Percentiles rank a stretch among this genome's conserved stretches.
These are phyloP conservation scores for Xerus inauris DNA, from an alignment of 2,113 vertebrate genomes.

Conservation along the genomic window DNA sequence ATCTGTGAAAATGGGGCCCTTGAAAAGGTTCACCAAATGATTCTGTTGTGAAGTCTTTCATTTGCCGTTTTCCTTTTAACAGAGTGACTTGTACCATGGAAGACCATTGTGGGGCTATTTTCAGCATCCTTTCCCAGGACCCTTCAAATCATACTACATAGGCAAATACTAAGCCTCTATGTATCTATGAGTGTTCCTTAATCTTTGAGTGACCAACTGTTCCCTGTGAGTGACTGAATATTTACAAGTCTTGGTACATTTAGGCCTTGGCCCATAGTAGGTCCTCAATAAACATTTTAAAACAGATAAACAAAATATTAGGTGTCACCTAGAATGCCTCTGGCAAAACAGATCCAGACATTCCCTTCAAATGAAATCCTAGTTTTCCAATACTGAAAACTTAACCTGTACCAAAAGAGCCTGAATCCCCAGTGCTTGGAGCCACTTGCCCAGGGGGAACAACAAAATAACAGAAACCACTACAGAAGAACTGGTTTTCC, in stretches of 20 bases:
- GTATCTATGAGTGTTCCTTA: conserved; percentile 21
- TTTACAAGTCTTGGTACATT: background rate
- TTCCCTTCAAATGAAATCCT: conserved; percentile 14
- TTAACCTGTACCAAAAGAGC: background rate
- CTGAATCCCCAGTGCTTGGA: background rate
- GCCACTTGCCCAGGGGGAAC: background rate
- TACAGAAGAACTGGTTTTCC: conserved; percentile 36
- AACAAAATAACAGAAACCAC: background rate
- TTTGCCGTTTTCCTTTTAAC: conserved; percentile 39
- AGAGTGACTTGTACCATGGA: background rate
- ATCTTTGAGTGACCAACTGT: conserved; percentile 28
- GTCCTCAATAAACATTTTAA: conserved; percentile 43
- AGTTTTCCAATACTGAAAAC: conserved; percentile 44
- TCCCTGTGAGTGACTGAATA: background rate
- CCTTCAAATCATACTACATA: background rate
- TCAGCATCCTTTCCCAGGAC: background rate
- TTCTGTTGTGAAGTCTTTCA: conserved; percentile 20
- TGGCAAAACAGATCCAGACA: conserved; percentile 7
- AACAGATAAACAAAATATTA: conserved; percentile 2
- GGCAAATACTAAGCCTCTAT: background rate
- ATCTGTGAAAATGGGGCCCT: background rate
- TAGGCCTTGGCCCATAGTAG: background rate
- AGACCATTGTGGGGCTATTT: background rate
- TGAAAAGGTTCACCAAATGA: conserved; percentile 34
- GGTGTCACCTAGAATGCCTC: background rate